Evolutionary conservation across 37 sponge, comb jelly and placozoan genomes (phyloP).

Genomic region (Hexactinellida sp.): DNA sequence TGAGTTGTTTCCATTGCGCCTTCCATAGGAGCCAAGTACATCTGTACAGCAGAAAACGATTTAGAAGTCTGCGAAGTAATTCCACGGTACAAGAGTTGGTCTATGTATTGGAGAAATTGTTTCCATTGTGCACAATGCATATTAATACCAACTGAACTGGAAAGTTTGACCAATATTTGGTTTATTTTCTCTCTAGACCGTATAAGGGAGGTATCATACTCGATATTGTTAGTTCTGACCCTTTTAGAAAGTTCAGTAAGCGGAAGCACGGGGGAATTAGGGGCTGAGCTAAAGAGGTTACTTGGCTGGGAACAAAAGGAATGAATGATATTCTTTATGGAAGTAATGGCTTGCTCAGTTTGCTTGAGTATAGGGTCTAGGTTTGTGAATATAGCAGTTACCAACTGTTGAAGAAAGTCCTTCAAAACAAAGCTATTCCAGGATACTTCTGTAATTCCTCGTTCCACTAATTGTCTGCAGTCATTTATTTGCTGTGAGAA

Average conservation of each 20-base stretch:
- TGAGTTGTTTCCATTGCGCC: neutral
- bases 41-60: neutral
- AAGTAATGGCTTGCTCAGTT: neutral
- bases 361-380: neutral
- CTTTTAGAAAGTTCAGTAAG: neutral
- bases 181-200: neutral
- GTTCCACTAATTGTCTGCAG: neutral
- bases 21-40: neutral
- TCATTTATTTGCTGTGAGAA: neutral
- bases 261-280: neutral
- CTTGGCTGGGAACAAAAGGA: neutral
- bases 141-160: neutral
- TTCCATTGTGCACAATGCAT: neutral
- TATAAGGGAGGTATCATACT: neutral
- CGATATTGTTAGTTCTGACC: neutral
- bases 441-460: neutral
- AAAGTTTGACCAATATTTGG: neutral
- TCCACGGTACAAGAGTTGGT: neutral
- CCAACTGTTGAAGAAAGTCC: neutral
- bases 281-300: neutral
- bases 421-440: slow-evolving; percentile 2
- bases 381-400: neutral
- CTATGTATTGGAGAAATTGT: neutral
- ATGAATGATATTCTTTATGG: neutral
- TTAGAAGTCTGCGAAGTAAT: neutral